These are phyloP conservation scores for Pinna nobilis DNA, from an alignment of 1,140 invertebrate genomes.

Conservation along the genomic window DNA sequence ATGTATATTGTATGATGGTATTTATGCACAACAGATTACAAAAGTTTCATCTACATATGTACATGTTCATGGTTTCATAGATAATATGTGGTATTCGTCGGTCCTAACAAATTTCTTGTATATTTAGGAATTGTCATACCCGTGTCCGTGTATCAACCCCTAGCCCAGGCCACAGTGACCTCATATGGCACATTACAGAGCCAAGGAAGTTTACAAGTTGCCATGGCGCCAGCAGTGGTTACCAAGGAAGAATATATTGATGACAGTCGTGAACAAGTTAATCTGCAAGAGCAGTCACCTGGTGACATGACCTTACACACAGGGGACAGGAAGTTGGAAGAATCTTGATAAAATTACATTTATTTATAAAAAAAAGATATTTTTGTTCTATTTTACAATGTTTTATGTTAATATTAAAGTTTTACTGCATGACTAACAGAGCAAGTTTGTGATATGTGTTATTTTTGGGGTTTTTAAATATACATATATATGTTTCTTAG, in stretches of 20 bases:
- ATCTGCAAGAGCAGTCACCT: neutral
- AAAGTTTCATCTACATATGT: neutral
- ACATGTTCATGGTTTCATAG: conserved; percentile 66
- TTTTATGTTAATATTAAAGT: too few species aligned
- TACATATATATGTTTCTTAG: too few species aligned
- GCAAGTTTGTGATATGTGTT: too few species aligned
- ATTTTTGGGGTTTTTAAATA: too few species aligned
- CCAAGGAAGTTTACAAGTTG: conserved; percentile 46
- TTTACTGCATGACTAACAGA: too few species aligned
- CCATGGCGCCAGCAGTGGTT: conserved; percentile 53
- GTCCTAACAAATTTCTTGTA: too few species aligned
- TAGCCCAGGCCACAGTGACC: conserved; percentile 2
- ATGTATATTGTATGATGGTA: neutral
- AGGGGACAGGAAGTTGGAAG: too few species aligned
- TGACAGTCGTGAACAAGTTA: conserved; percentile 44
- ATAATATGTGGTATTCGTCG: too few species aligned
- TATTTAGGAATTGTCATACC: conserved; percentile 96
- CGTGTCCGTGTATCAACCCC: conserved; percentile 92
- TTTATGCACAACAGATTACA: neutral
- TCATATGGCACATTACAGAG: conserved; percentile 14
- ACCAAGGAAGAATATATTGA: conserved; percentile 56
- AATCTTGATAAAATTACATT: too few species aligned
- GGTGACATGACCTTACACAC: too few species aligned
- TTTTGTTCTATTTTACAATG: too few species aligned
- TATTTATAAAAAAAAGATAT: too few species aligned